Conservation (phyloP, 2,113 vertebrate genomes). For the Melanerpes formicivorus region DNA sequence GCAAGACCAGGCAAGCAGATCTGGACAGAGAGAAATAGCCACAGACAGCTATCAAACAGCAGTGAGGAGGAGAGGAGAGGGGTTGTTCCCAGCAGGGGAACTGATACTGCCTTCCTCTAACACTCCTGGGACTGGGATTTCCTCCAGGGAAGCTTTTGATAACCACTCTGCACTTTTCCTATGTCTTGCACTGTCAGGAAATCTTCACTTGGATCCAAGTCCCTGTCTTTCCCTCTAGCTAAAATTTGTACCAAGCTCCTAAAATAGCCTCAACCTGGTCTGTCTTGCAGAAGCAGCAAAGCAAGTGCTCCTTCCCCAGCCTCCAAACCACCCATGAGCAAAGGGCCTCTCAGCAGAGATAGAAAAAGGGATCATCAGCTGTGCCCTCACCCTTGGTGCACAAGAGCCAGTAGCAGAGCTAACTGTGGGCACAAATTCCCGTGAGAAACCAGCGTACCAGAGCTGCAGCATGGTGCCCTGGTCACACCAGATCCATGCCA, state of each 20-base stretch:
- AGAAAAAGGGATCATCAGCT: neutral
- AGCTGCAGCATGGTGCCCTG: neutral
- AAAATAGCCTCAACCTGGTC: constrained; percentile 19
- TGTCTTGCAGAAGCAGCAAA: constrained; percentile 7
- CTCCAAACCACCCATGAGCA: neutral
- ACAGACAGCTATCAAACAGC: neutral
- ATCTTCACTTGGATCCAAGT: constrained; percentile 5
- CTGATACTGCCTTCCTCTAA: neutral
- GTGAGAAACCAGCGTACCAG: neutral
- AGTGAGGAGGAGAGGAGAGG: neutral
- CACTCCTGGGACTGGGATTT: neutral
- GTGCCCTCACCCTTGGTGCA: neutral
- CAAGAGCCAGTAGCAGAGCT: neutral
- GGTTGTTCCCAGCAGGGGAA: neutral
- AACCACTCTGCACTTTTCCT: neutral
- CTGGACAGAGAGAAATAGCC: neutral
- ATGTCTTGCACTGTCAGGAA: constrained; percentile 16
- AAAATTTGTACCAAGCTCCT: constrained; percentile 29
- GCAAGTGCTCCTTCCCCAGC: neutral
- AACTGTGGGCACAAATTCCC: neutral
- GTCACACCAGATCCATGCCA: neutral
- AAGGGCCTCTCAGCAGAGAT: neutral
- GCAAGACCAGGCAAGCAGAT: neutral
- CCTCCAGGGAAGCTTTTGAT: constrained; percentile 29
- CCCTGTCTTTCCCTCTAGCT: neutral